Conservation (phyloP, 2,113 vertebrate genomes). For the Phocoena sinus region DNA sequence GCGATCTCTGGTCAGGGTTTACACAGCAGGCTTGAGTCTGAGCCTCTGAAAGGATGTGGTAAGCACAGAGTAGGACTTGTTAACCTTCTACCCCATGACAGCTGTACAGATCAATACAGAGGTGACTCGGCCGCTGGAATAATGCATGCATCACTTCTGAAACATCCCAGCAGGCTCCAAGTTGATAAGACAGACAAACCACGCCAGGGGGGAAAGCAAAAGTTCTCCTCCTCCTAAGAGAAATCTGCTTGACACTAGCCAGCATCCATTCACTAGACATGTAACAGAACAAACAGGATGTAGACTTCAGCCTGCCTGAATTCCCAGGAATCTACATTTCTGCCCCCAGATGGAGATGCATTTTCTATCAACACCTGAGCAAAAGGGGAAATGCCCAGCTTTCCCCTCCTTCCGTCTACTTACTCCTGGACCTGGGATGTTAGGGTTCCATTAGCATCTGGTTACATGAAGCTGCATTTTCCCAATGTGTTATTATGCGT, state of each 20-base stretch:
- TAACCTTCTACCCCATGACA: not conserved
- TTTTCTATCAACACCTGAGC: not conserved
- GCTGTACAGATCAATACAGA: not conserved
- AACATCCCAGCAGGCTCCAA: not conserved
- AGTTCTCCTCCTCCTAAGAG: not conserved
- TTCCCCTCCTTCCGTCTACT: not conserved
- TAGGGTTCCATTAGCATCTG: conserved; percentile 5
- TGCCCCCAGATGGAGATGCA: not conserved
- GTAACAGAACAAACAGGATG: not conserved
- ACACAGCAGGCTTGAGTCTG: not conserved
- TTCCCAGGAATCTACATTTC: not conserved
- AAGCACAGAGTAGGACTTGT: not conserved
- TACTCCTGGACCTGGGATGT: not conserved
- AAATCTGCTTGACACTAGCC: not conserved
- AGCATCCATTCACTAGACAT: not conserved
- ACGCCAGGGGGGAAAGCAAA: not conserved
- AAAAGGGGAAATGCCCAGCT: not conserved
- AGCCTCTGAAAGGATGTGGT: not conserved
- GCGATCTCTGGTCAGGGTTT: not conserved
- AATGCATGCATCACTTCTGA: not conserved
- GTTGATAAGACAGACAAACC: not conserved
- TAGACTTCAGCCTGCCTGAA: not conserved
- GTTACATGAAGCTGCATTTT: not conserved
- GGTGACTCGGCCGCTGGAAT: not conserved
- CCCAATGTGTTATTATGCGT: not conserved